Base-by-base conservation (phyloP, 2,113 vertebrate genomes). In the Galeopterus variegatus region DNA sequence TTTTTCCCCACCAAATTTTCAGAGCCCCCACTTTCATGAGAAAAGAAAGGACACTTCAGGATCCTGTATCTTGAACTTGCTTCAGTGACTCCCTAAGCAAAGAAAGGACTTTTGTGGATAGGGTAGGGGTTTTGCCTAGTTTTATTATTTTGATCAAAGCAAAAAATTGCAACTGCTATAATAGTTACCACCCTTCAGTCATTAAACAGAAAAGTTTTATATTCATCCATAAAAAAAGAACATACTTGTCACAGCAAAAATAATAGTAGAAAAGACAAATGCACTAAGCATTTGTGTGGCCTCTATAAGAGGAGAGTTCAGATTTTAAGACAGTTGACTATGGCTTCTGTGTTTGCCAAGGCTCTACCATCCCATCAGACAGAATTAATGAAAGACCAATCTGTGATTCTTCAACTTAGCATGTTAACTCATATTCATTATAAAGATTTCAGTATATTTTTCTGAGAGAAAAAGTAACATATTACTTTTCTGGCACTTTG, bases 401-500 rank as follows among this genome's bases (percentile, higher is more conserved):
- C 52, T 36, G 3, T 75, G 23, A 72, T 54, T 70, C 6, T 70
- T 48, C 77, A 87, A 90, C 15, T 82, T 60, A 50, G 5, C 3
- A 2, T 11, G 4, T 50, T 33, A 92, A 80, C 50, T 73, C 6
- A 76, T 21, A 90, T 26, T 77, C 24, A 56, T 52, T 72, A 64
- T 64, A 58, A 80, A 92, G 19, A 84, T 33, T 65, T 33, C 65
- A 82, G 26, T 41, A n/a, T 48, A 64, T 90, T 92, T 90, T 76
- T 65, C 58, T 92, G 64, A 88, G 91, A 69, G 4, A 72, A 56
- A 91, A 85, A 36, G 45, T 9, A 93, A 19, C 3, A 70, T 77
- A 19, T 94, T 69, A 88, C 54, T 95, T 95, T 33, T 95, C 36
- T 70, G 8, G 26, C 36, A 48, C 62, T 56, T 94, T 21, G 17